Percentiles rank a stretch among this genome's conserved stretches.
Conservation (phyloP, 2,113 vertebrate species). For the Tapirus terrestris region DNA sequence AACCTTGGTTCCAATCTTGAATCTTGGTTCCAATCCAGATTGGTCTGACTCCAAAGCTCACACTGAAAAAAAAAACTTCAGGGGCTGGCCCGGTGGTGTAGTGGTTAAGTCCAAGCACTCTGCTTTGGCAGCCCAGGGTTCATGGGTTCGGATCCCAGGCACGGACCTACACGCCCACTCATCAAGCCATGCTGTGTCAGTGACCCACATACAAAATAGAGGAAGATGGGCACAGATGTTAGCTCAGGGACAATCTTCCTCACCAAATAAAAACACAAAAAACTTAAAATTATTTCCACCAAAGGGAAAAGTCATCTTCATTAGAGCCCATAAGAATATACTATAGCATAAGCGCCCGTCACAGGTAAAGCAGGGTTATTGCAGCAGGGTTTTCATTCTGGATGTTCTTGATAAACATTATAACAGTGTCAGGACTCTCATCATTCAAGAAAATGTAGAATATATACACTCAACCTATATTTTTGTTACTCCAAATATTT, state of each 20-base stretch:
- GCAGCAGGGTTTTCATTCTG: background rate
- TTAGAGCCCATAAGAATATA: background rate
- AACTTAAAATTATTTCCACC: background rate
- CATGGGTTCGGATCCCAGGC: no score
- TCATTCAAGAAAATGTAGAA: background rate
- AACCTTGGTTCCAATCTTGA: background rate
- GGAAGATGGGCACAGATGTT: no score
- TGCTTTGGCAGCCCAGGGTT: no score
- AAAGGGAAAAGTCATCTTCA: background rate
- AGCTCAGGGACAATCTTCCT: no score
- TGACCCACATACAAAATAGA: no score
- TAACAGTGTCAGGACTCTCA: background rate
- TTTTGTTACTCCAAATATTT: slow-evolving; percentile 35
- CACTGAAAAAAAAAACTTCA: background rate
- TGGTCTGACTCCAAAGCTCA: background rate
- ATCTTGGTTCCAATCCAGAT: no score
- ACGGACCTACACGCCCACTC: no score
- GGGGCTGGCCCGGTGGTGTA: no score
- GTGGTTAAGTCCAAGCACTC: no score
- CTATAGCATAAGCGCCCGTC: background rate
- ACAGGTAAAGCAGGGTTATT: background rate
- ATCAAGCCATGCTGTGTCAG: no score
- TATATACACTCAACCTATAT: background rate
- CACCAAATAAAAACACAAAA: background rate
- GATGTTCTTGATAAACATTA: background rate